Evolutionary conservation across 1,140 invertebrate genomes (phyloP).

Genomic region (Hestina assimilis): DNA sequence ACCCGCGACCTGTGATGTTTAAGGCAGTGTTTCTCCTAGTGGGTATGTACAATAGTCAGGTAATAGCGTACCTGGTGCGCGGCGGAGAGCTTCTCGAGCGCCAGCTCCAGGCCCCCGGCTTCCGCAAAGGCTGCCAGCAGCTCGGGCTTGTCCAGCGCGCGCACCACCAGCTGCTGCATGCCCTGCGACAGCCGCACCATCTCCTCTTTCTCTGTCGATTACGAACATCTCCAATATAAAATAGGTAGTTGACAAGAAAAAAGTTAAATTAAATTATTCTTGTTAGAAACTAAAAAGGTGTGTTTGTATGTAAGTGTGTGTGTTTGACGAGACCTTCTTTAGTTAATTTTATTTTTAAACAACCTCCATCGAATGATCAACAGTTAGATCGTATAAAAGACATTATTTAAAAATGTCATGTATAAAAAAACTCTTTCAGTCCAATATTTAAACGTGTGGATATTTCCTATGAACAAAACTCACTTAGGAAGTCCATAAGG

Average conservation of each 20-base stretch:
- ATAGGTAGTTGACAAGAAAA: no score
- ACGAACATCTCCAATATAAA: no score
- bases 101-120: slow-evolving; percentile 62
- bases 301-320: no score
- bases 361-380: no score
- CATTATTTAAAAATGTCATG: neutral
- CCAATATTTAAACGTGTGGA: neutral
- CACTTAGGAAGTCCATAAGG: slow-evolving; percentile 86
- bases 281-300: no score
- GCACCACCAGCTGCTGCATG: slow-evolving; percentile 65
- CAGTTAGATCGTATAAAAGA: no score
- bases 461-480: slow-evolving; percentile 40
- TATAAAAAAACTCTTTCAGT: no score
- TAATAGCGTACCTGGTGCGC: slow-evolving; percentile 53
- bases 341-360: no score
- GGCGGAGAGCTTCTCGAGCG: slow-evolving; percentile 73
- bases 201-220: slow-evolving; percentile 57
- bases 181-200: slow-evolving; percentile 65
- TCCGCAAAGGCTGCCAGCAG: slow-evolving; percentile 62
- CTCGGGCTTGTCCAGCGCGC: slow-evolving; percentile 61
- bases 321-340: no score
- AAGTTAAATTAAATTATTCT: no score
- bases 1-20: no score
- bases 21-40: no score
- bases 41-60: neutral